Base-by-base conservation (phyloP, 2,888 invertebrate genomes). In the Aphidius colemani region DNA sequence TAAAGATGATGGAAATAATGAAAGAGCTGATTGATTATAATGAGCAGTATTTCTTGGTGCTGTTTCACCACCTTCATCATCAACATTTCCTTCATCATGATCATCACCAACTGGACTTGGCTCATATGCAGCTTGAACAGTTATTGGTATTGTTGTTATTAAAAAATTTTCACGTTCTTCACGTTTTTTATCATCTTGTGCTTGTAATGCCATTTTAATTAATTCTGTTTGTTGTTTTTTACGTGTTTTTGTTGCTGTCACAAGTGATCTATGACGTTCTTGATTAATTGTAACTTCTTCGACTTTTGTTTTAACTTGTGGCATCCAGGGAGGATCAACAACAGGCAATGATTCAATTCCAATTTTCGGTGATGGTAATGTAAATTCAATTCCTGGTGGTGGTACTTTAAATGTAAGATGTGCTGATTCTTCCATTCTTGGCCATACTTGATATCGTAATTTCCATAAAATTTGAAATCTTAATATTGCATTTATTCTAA, bases 181-280 rank as follows among this genome's bases (percentile, higher is more conserved):
- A 7, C 96, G 86, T 79, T 95, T 94, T 77, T 97, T 95, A 78
- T 98, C 98, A 77, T 98, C 97, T 72, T 98, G 95, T 49, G 96
- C 96, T 78, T 96, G 93, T 13, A 99, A 84, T 1, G 98, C 99
- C 82, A 92, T 89, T 75, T 96, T 94, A 64, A 99, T 96, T 66
- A 98, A 89, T 84, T 99, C 99, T 18, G 98, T 98, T 83, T 99
- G 98, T 81, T 99, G 98, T 81, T 99, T 99, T 80, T 99, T 95
- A 18, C 99, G 88, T 0, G 98, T 99, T 82, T 98, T 97, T 0
- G 98, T 98, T 8, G 99, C 98, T 40, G 99, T 98, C 55, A 99
- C 98, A 74, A 98, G 84, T 7, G 97, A 95, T 69, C 95, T 88
- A 84, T 95, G 94, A 83, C 96, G 90, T 79, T 98, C 98, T 84